phyloP scores from a whole-genome alignment of 2,113 vertebrate genomes.

The Cygnus atratus region DNA sequence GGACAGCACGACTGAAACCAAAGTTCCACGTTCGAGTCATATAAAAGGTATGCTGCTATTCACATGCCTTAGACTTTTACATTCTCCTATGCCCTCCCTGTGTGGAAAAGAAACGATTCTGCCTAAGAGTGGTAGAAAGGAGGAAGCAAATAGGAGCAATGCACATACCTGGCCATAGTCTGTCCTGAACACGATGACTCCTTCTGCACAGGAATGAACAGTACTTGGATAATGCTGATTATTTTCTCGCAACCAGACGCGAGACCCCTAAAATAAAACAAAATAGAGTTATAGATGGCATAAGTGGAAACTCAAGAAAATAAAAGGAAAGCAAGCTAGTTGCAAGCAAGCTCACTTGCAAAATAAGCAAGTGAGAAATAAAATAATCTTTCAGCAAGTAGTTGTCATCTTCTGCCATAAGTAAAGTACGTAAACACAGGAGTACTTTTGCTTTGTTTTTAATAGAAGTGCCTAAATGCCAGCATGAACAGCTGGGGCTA shows the following conservation, averaged over 20 bases:
- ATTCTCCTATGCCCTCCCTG: background rate
- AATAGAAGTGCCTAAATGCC: background rate
- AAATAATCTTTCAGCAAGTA: background rate
- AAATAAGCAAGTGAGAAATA: background rate
- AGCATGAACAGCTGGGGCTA: constrained; percentile 11
- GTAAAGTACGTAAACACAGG: background rate
- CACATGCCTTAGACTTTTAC: background rate
- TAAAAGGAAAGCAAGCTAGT: too few relatives aligned
- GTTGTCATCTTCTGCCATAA: background rate
- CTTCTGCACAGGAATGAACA: constrained; percentile 90
- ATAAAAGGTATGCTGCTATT: background rate
- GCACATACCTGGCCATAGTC: constrained; percentile 89
- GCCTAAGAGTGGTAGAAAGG: background rate
- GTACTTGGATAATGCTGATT: constrained; percentile 91
- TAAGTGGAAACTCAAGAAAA: background rate
- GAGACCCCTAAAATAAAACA: constrained; percentile 83
- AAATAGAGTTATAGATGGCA: background rate
- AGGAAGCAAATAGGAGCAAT: rapidly evolving
- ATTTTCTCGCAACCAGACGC: constrained; percentile 93
- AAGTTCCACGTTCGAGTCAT: background rate
- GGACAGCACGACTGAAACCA: background rate
- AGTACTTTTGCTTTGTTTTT: background rate
- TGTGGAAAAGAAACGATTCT: too few relatives aligned
- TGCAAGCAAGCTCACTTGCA: too few relatives aligned
- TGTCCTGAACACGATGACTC: constrained; percentile 87